Conservation (phyloP, 2,113 vertebrate species). For the Numida meleagris region DNA sequence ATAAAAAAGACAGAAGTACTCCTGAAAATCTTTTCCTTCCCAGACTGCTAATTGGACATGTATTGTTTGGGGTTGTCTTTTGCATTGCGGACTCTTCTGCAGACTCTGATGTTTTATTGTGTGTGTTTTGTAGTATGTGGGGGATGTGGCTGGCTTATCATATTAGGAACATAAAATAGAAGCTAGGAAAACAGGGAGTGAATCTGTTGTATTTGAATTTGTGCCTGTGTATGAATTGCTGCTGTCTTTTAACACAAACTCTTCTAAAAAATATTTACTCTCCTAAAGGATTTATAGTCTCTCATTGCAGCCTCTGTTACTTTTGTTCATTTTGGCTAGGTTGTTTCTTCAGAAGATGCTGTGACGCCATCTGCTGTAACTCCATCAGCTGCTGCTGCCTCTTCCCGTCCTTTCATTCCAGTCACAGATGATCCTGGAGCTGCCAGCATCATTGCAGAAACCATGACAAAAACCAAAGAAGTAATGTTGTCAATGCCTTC, state of each 20-base stretch:
- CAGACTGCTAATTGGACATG: not conserved
- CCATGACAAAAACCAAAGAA: conserved; percentile 99
- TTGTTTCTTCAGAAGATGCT: conserved; percentile 89
- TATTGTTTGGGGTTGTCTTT: not conserved
- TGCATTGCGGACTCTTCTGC: not conserved
- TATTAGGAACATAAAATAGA: not conserved
- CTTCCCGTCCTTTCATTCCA: conserved; percentile 95
- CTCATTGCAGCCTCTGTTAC: not conserved
- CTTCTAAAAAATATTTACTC: not conserved
- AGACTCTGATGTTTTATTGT: not conserved
- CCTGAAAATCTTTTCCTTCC: not conserved
- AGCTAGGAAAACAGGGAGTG: not conserved
- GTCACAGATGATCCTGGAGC: conserved; percentile 98
- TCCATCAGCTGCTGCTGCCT: conserved; percentile 89
- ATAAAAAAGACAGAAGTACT: not conserved
- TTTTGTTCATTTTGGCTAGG: conserved; percentile 73
- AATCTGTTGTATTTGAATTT: not conserved
- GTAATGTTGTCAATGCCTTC: conserved; percentile 51
- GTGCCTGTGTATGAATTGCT: not conserved
- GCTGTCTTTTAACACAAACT: not conserved
- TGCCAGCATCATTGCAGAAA: conserved; percentile 98
- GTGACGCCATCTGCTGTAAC: conserved; percentile 93
- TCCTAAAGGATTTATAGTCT: not conserved
- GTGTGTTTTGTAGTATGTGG: not conserved
- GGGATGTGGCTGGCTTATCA: not conserved